These are phyloP conservation scores for Oostethus manadensis DNA, from an alignment of 2,113 vertebrate genomes.

Conservation along the genomic window DNA sequence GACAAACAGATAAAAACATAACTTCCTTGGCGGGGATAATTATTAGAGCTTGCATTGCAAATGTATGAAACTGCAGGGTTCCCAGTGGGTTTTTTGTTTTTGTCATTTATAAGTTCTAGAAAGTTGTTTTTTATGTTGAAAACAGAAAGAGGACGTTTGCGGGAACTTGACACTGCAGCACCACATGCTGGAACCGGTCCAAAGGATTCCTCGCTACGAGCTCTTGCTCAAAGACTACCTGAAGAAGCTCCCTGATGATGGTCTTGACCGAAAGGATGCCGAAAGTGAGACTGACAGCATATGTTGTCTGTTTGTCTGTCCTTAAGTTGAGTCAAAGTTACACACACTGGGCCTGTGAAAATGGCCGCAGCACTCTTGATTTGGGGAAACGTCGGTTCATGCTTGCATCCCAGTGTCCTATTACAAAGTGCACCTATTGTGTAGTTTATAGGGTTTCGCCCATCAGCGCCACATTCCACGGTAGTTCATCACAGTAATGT, in stretches of 20 bases:
- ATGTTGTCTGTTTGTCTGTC: neutral
- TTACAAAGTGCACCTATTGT: constrained; percentile 7
- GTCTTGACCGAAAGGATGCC: constrained; percentile 85
- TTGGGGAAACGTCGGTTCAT: neutral
- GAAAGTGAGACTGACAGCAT: constrained; percentile 76
- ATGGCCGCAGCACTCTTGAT: neutral
- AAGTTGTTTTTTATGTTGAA: neutral
- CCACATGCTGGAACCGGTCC: constrained; percentile 96
- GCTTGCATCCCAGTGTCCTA: constrained; percentile 7
- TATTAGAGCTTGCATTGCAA: neutral
- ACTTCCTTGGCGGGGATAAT: too few relatives aligned
- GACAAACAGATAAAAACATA: too few relatives aligned
- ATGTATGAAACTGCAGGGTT: neutral
- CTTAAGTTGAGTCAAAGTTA: neutral
- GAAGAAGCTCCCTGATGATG: constrained; percentile 85
- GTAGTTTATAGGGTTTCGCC: constrained; percentile 14
- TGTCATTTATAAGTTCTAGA: neutral
- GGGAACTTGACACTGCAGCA: constrained; percentile 94
- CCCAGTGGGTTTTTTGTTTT: constrained; percentile 7
- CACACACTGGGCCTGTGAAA: neutral
- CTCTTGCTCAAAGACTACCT: constrained; percentile 94
- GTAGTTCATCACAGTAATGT: constrained; percentile 28
- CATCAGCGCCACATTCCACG: constrained; percentile 11
- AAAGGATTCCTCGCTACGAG: constrained; percentile 94
- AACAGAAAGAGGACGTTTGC: constrained; percentile 89